A percentile compares a stretch with the other conserved stretches of the same genome.
These are phyloP conservation scores for Megalops atlanticus DNA, from an alignment of 2,113 vertebrate genomes.

Conservation along the genomic window DNA sequence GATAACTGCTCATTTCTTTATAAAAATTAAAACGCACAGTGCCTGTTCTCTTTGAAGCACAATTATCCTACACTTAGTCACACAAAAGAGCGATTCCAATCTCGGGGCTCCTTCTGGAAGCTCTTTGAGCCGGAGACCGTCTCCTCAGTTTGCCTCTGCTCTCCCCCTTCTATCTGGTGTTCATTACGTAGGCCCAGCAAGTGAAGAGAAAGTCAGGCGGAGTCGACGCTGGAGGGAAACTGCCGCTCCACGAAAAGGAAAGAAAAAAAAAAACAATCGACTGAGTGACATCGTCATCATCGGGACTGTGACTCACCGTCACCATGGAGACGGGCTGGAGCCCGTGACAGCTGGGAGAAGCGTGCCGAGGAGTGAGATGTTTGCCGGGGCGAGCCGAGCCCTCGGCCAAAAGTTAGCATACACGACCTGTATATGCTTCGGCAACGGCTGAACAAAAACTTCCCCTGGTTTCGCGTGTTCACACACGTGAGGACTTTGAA, in stretches of 20 bases:
- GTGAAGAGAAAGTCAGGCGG: conserved; percentile 62
- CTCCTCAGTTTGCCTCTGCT: conserved; percentile 33
- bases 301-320: not conserved
- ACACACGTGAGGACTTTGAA: too few species aligned
- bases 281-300: not conserved
- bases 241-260: conserved; percentile 55
- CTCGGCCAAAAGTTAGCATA: too few species aligned
- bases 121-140: conserved; percentile 79
- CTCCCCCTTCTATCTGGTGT: conserved; percentile 23
- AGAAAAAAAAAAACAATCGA: not conserved
- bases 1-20: conserved; percentile 91
- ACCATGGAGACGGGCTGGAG: not conserved
- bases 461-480: too few species aligned
- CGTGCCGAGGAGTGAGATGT: not conserved
- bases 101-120: conserved; percentile 80
- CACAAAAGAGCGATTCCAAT: conserved; percentile 87
- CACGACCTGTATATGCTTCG: too few species aligned
- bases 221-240: conserved; percentile 75
- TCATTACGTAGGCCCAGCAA: conserved; percentile 42
- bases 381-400: too few species aligned
- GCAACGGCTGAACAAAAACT: too few species aligned
- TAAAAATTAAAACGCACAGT: conserved; percentile 92
- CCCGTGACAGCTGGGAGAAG: not conserved
- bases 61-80: conserved; percentile 90
- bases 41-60: conserved; percentile 87